Evolutionary conservation across 2,113 vertebrate species (phyloP), one percentile per base, ranked within the genome.

Genomic region (Microtus richardsoni): DNA sequence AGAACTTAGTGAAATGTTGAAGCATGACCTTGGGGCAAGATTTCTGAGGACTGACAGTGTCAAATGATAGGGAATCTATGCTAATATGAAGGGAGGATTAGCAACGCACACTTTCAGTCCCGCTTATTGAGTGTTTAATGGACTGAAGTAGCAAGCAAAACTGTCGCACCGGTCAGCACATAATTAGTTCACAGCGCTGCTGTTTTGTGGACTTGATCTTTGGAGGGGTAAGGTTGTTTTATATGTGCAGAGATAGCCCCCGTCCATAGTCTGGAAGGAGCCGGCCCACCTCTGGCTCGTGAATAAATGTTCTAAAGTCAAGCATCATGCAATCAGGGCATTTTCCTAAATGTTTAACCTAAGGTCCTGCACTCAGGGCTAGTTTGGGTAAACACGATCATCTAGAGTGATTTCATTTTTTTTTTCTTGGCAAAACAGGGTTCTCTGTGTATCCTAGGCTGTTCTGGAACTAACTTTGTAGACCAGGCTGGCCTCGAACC

Each of bases 301-400:
- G 14, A 95, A 28, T 91, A 62, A 87, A 95, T 54, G 3, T 85
- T 94, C 77, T 28, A 87, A 96, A 71, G 79, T 88, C 93, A 89
- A 58, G 33, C 62, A 2, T 92, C 77, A 44, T 64, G 26, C 11
- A 26, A 6, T 93, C 58, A 58, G 68, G 41, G 94, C n/a, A 33
- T 7, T 74, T 73, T 47, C 0, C 47, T 33, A 33, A 91, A 33
- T 80, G 62, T 73, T 94, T 71, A 82, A 92, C 88, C 49, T 75
- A 89, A 75, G 79, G 80, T 93, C 22, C 47, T 82, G 16, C 11
- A 84, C 24, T 89, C 71, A 90, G 36, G 30, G 22, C 92, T 33
- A 33, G 5, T 82, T 84, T 96, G 87, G 62, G 64, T 87, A 93
- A 96, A 24, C 13, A 47, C 95, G 74, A 47, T 70, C 68, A 39